Conservation (phyloP, 2,113 vertebrate species). For the Pseudonaja textilis region DNA sequence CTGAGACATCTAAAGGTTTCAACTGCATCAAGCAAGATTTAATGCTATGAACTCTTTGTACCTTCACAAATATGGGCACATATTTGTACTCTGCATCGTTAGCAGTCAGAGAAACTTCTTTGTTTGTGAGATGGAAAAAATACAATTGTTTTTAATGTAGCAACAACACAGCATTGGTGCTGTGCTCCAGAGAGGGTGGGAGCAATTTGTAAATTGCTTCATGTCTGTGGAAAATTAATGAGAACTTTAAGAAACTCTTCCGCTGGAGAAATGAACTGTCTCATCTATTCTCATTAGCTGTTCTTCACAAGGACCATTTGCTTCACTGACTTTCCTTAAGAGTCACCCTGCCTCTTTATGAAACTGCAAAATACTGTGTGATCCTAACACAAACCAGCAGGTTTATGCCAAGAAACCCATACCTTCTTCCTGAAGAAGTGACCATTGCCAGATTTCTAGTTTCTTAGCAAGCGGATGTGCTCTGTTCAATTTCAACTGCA, state of each 20-base stretch:
- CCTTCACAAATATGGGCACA: neutral
- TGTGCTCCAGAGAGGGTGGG: neutral
- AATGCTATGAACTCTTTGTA: neutral
- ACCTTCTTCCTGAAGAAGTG: neutral
- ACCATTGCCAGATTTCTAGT: neutral
- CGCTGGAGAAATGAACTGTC: neutral
- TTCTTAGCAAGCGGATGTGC: neutral
- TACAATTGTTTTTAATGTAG: neutral
- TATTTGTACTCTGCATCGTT: neutral
- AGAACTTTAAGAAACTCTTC: conserved; percentile 2
- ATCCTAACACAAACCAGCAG: conserved; percentile 34
- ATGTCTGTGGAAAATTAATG: conserved; percentile 7
- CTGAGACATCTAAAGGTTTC: neutral
- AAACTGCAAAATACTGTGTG: neutral
- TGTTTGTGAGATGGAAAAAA: neutral
- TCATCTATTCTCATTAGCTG: neutral
- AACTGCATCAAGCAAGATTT: neutral
- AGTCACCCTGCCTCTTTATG: neutral
- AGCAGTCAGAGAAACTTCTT: neutral
- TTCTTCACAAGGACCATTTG: conserved; percentile 16
- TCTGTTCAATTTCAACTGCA: rapidly evolving
- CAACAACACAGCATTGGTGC: neutral
- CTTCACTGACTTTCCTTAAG: conserved; percentile 19
- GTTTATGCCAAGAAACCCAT: conserved; percentile 19
- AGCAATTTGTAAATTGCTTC: neutral